Percentiles rank a stretch among this genome's conserved stretches.
These are phyloP conservation scores for Piaya cayana DNA, from an alignment of 2,113 vertebrate genomes.

Conservation along the genomic window DNA sequence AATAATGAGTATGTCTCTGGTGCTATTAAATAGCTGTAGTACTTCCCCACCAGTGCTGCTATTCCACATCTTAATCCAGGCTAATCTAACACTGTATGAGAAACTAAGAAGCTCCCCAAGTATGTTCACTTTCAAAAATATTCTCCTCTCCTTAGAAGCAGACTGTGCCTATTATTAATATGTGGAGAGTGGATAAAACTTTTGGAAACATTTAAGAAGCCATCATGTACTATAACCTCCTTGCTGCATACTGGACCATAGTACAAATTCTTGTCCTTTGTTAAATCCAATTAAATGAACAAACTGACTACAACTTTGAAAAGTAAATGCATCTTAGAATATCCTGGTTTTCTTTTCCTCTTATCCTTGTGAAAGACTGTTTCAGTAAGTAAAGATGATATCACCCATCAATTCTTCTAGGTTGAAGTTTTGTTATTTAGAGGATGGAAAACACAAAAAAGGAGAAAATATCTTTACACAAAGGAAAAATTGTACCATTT, in stretches of 20 bases:
- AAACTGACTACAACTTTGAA: not conserved
- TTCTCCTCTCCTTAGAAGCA: not conserved
- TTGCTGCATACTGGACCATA: not conserved
- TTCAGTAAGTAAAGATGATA: not conserved
- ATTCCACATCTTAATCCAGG: not conserved
- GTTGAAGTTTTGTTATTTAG: not conserved
- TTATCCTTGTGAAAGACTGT: not conserved
- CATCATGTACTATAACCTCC: fast-evolving
- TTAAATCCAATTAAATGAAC: not conserved
- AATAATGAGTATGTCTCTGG: not conserved
- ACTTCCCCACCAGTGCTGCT: not conserved
- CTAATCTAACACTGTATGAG: not conserved
- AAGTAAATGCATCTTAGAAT: not conserved
- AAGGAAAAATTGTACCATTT: not conserved
- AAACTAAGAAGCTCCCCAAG: not conserved
- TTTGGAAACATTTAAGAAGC: not conserved
- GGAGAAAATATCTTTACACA: not conserved
- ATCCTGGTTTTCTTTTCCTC: not conserved
- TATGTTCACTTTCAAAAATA: not conserved
- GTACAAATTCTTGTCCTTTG: not conserved
- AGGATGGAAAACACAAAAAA: not conserved
- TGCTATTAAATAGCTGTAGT: not conserved
- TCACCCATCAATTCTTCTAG: not conserved
- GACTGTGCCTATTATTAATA: not conserved
- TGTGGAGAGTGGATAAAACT: not conserved